Conservation (phyloP, 2,888 invertebrate species). For the Rotaria sp. region DNA sequence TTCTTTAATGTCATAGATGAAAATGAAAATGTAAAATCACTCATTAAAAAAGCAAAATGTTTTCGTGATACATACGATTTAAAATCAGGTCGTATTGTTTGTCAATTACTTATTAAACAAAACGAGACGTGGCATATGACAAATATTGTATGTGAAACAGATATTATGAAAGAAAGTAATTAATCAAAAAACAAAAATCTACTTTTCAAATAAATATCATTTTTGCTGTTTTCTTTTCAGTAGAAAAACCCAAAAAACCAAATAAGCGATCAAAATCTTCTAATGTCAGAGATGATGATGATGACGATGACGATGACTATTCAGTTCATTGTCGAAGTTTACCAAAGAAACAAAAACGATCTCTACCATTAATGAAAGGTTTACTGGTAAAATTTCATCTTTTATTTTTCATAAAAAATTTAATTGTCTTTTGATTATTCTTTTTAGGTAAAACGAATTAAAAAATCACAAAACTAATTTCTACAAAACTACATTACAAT, state of each 20-base stretch:
- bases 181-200: background rate
- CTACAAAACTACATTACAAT: too few species aligned
- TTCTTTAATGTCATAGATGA: background rate
- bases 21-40: background rate
- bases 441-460: background rate
- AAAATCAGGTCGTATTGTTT: background rate
- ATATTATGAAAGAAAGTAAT: background rate
- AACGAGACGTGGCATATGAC: background rate
- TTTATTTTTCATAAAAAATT: background rate
- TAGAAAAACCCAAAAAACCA: background rate
- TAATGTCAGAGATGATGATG: background rate
- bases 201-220: too few species aligned
- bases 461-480: background rate
- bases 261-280: background rate
- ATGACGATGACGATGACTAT: background rate
- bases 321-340: background rate
- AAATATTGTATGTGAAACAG: background rate
- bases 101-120: background rate
- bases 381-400: background rate
- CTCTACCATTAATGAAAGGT: background rate
- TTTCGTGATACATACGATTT: background rate
- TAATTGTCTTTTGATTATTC: background rate
- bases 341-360: background rate
- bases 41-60: background rate
- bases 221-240: background rate